Base-by-base conservation (phyloP, 2,888 invertebrate species). In the Pyrocoelia pectoralis region DNA sequence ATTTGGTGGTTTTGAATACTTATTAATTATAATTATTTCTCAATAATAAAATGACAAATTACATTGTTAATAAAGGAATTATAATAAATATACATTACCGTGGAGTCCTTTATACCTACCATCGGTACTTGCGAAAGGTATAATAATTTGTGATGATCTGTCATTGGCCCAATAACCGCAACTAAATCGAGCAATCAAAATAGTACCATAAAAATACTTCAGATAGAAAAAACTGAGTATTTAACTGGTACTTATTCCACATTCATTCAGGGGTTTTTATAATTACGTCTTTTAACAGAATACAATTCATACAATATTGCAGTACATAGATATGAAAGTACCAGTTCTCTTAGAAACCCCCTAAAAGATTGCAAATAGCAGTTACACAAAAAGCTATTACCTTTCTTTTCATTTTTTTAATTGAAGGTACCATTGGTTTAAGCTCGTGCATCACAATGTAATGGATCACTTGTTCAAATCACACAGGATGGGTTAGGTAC, bases 101-200 rank as follows among this genome's bases (percentile, higher is more conserved):
- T 33, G 8, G 2, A 33, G 74, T 56, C 72, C n/a, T 41, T 69
- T 51, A 82, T 80, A 84, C 84, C 83, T 83, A 84, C 83, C 83
- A 84, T 75, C 63, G 82, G 83, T 72, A 84, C 82, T 82, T 84
- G 84, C 67, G 84, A 85, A 73, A 85, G 81, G 79, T 84, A 85
- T 77, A 85, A 84, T 75, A 85, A 82, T 79, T 82, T 84, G 81
- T 84, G 84, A 74, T 84, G 84, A 78, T 85, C 84, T 79, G 82
- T 84, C 78, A 84, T 84, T 69, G 83, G 84, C 79, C 84, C 84
- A 78, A 84, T 83, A 77, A 84, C 84, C 79, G 84, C 84, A 80
- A 82, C 82, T 82, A 75, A 72, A 65, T 62, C 62, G 72, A 74
- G 67, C 73, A 73, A 73, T 68, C 73, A 73, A 69, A 70, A 72